Conservation (phyloP, 2,797 vertebrate species). For the Ceyx erithaca region DNA sequence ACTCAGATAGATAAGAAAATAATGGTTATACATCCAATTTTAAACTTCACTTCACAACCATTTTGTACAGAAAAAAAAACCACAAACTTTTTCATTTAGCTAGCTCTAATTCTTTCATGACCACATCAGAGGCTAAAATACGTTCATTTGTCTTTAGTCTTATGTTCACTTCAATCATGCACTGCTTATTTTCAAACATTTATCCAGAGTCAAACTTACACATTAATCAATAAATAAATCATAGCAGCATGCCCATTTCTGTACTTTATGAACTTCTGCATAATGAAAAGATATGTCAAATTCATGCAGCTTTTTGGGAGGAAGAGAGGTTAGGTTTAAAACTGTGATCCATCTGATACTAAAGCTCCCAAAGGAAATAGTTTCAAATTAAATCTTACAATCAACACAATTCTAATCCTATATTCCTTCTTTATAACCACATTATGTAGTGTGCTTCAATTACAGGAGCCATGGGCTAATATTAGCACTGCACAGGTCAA, state of each 20-base stretch:
- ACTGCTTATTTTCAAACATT: not conserved
- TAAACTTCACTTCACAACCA: not conserved
- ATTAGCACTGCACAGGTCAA: not conserved
- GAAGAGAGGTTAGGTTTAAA: not conserved
- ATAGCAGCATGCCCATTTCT: not conserved
- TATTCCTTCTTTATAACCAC: not conserved
- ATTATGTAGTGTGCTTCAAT: not conserved
- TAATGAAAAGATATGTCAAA: not conserved
- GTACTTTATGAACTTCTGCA: not conserved
- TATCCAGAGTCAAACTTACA: not conserved
- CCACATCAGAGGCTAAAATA: accelerated
- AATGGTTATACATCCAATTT: not conserved
- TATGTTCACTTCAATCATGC: not conserved
- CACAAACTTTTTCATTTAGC: not conserved
- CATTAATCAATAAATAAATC: not conserved
- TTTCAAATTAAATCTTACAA: not conserved
- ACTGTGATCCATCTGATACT: not conserved
- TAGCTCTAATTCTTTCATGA: not conserved
- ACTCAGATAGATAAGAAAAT: not conserved
- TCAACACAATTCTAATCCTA: not conserved
- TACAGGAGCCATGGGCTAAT: not conserved
- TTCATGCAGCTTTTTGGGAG: accelerated
- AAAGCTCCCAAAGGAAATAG: not conserved
- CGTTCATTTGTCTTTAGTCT: not conserved
- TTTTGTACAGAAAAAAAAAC: not conserved